These are phyloP conservation scores for Mesocentrotus franciscanus DNA, from an alignment of 53 echinoderm and acorn worm genomes.

Conservation along the genomic window DNA sequence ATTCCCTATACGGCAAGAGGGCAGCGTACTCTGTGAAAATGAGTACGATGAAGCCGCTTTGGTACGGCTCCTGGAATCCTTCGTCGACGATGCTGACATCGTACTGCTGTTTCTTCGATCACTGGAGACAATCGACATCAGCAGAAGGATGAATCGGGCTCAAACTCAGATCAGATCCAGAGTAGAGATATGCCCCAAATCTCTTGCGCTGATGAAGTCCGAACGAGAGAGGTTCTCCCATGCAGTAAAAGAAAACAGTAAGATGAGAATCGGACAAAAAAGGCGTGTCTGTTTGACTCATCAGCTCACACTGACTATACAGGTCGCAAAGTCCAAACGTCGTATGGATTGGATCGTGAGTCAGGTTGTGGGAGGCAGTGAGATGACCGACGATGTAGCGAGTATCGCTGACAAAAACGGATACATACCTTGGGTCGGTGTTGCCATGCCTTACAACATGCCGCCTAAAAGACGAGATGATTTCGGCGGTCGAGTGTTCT, in stretches of 20 bases:
- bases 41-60: slow-evolving; percentile 71
- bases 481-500: slow-evolving; percentile 66
- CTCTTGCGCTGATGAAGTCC: not conserved
- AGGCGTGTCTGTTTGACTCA: not conserved
- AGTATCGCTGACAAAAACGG: slow-evolving; percentile 66
- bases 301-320: not conserved
- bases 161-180: not conserved
- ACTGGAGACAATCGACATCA: slow-evolving; percentile 61
- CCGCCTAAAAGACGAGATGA: not conserved
- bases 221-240: not conserved
- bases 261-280: not conserved
- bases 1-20: slow-evolving; percentile 78
- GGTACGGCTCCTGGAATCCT: slow-evolving; percentile 70
- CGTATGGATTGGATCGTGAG: slow-evolving; percentile 57
- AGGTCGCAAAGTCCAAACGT: not conserved
- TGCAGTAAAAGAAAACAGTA: not conserved
- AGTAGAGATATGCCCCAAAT: not conserved
- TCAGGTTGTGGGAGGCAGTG: slow-evolving; percentile 36
- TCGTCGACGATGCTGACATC: slow-evolving; percentile 77
- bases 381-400: not conserved
- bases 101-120: slow-evolving; percentile 84
- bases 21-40: slow-evolving; percentile 69
- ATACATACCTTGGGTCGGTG: slow-evolving; percentile 81
- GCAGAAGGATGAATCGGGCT: not conserved
- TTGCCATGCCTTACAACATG: slow-evolving; percentile 66